phyloP scores from a whole-genome alignment of 1,140 invertebrate species.

The Platyura marginata region DNA sequence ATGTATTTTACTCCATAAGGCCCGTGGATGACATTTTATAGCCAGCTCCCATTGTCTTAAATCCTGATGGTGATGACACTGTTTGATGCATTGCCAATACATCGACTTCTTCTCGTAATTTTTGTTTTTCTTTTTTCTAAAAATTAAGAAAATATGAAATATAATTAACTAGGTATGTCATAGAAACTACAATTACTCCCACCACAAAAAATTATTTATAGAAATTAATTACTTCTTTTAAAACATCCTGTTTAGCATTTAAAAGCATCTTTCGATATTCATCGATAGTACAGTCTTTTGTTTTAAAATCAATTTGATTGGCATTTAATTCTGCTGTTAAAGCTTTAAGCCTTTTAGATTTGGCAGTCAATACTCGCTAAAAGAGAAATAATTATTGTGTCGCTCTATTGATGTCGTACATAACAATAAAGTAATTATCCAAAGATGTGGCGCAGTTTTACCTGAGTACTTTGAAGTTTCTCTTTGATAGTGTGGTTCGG shows the following conservation, averaged over 20 bases:
- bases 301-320: constrained; percentile 14
- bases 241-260: constrained; percentile 15
- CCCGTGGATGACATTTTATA: constrained; percentile 11
- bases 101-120: constrained; percentile 16
- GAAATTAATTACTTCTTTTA: constrained; percentile 7
- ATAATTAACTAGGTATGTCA: no score
- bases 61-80: constrained; percentile 14
- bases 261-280: constrained; percentile 14
- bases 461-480: constrained; percentile 17
- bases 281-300: constrained; percentile 11
- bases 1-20: no score
- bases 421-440: neutral
- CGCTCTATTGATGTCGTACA: neutral
- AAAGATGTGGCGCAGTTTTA: neutral
- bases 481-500: constrained; percentile 20
- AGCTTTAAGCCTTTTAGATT: constrained; percentile 20
- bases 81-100: constrained; percentile 19
- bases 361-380: constrained; percentile 13
- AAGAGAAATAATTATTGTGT: neutral
- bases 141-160: neutral
- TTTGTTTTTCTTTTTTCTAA: constrained; percentile 20
- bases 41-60: constrained; percentile 15
- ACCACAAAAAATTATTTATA: no score
- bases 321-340: constrained; percentile 16
- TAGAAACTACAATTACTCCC: neutral